Evolutionary conservation across 2,797 vertebrate genomes (phyloP).

Genomic region (Apodemus agrarius): DNA sequence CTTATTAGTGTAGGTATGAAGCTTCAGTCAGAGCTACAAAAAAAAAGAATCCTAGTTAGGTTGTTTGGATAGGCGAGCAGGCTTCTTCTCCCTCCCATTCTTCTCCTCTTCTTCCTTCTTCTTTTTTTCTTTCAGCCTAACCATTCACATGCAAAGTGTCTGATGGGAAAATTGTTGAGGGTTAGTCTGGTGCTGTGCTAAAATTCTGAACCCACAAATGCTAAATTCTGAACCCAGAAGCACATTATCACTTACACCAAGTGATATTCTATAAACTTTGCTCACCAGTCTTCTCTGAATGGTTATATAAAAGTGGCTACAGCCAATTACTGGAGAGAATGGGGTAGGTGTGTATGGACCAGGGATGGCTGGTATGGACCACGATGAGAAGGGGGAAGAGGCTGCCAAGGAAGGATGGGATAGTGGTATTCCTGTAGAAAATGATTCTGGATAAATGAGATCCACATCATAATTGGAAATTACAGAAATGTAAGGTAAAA

Average conservation of each 20-base stretch:
- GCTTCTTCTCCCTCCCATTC: background rate
- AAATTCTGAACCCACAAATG: background rate
- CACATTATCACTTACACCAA: background rate
- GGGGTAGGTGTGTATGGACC: background rate
- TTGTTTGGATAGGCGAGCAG: background rate
- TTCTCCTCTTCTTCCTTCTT: background rate
- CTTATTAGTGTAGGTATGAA: background rate
- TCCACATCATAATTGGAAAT: background rate
- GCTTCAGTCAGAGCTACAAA: background rate
- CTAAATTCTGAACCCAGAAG: background rate
- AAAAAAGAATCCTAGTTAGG: background rate
- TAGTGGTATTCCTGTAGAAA: background rate
- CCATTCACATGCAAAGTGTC: slow-evolving; percentile 62
- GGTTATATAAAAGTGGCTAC: background rate
- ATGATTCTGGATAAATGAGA: background rate
- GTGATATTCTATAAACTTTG: background rate
- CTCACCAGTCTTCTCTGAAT: background rate
- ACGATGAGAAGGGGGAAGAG: background rate
- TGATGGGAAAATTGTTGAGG: background rate
- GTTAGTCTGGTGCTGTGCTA: background rate
- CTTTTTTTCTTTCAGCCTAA: background rate
- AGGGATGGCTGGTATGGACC: background rate
- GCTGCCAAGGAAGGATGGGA: background rate
- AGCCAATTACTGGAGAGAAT: background rate
- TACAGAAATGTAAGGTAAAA: background rate